Percentiles rank a stretch among this genome's conserved stretches.
phyloP scores from a whole-genome alignment of 2,113 vertebrate genomes.

The Ailurus styani region DNA sequence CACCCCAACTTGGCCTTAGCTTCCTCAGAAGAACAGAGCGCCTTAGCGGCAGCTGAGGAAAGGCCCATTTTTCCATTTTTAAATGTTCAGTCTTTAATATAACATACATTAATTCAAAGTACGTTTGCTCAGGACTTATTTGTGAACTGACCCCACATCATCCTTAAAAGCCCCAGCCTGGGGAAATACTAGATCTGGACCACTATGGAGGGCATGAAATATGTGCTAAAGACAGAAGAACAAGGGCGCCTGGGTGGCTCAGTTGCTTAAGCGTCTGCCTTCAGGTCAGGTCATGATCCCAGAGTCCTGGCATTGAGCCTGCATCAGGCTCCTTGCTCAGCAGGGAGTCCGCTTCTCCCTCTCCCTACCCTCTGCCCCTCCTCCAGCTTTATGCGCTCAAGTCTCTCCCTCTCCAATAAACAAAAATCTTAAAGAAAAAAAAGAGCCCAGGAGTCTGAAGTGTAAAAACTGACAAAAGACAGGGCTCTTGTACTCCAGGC shows the following conservation, averaged over 20 bases:
- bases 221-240: background rate
- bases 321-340: too few relatives aligned
- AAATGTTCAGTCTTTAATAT: background rate
- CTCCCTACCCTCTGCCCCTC: background rate
- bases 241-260: background rate
- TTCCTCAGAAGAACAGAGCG: too few relatives aligned
- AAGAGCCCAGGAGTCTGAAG: background rate
- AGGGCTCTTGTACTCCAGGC: background rate
- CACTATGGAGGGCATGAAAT: background rate
- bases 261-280: background rate
- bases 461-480: background rate
- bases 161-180: background rate
- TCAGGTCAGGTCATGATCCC: background rate
- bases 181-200: background rate
- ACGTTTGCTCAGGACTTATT: background rate
- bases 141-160: background rate
- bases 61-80: background rate
- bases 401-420: background rate
- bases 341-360: background rate
- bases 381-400: background rate
- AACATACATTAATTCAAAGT: background rate
- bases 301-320: background rate
- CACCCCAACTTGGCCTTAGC: too few relatives aligned
- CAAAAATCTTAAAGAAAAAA: background rate
- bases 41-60: too few relatives aligned